A percentile compares a stretch with the other conserved stretches of the same genome.
phyloP scores from a whole-genome alignment of 2,797 vertebrate species.

The Microctenopoma lineatum region DNA sequence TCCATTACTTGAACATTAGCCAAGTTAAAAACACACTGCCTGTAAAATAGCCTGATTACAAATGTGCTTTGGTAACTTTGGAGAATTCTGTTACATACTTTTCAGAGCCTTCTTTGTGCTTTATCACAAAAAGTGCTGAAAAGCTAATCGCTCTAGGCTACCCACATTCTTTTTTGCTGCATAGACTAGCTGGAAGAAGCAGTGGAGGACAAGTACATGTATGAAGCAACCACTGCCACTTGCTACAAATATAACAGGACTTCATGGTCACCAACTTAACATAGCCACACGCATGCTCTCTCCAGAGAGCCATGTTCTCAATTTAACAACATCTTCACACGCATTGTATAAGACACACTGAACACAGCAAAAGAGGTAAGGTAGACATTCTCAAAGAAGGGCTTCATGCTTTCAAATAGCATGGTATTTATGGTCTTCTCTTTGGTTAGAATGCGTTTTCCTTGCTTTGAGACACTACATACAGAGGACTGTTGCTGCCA shows the following conservation, averaged over 20 bases:
- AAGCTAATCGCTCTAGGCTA: neutral
- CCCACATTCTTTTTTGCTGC: neutral
- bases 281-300: constrained; percentile 30
- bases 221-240: constrained; percentile 46
- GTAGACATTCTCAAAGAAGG: constrained; percentile 23
- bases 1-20: neutral
- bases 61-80: neutral
- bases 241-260: constrained; percentile 56
- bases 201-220: constrained; percentile 5
- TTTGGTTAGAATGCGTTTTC: constrained; percentile 30
- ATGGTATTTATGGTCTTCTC: constrained; percentile 44
- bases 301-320: constrained; percentile 32
- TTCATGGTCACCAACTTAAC: constrained; percentile 32
- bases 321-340: constrained; percentile 34
- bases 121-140: constrained; percentile 1
- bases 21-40: neutral
- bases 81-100: neutral
- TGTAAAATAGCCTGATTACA: neutral
- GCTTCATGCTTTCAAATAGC: constrained; percentile 15
- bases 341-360: neutral
- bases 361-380: neutral
- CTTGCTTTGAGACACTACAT: constrained; percentile 60
- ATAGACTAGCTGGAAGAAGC: neutral
- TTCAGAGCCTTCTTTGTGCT: constrained; percentile 10
- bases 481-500: constrained; percentile 65